A percentile compares a stretch with the other conserved stretches of the same genome.
These are phyloP conservation scores for Epirrhoe alternata DNA, from an alignment of 2,888 invertebrate genomes.

Conservation along the genomic window DNA sequence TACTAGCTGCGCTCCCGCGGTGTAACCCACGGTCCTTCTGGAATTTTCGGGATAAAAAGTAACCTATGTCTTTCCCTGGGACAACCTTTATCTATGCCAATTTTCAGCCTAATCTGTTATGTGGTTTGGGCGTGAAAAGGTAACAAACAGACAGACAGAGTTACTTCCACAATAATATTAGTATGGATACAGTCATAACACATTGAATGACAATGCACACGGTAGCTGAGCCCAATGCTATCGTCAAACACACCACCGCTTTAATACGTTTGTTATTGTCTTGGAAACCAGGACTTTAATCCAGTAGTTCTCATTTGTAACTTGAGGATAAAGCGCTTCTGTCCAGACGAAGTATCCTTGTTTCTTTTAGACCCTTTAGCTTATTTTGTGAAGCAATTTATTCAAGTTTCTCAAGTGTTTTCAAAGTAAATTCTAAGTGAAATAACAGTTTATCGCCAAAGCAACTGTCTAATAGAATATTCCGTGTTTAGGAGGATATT, in stretches of 20 bases:
- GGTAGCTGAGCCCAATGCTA: background rate
- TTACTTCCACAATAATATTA: too few relatives aligned
- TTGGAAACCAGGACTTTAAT: constrained; percentile 2
- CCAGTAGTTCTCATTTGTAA: constrained; percentile 14
- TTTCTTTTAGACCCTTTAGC: constrained; percentile 12
- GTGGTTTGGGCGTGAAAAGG: too few relatives aligned
- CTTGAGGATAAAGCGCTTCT: constrained; percentile 13
- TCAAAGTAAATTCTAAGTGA: background rate
- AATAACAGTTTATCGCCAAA: background rate
- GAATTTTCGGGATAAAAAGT: too few relatives aligned
- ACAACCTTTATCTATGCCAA: too few relatives aligned
- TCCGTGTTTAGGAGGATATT: background rate
- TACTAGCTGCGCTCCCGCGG: too few relatives aligned
- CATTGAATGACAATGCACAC: too few relatives aligned
- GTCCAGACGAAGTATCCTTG: background rate
- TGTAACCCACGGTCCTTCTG: too few relatives aligned
- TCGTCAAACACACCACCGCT: background rate
- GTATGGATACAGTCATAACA: too few relatives aligned
- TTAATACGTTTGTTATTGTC: background rate
- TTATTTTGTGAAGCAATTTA: constrained; percentile 6
- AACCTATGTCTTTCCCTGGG: too few relatives aligned
- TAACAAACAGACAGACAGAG: too few relatives aligned
- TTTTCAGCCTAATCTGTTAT: too few relatives aligned
- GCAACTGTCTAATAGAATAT: background rate
- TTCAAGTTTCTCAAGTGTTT: background rate